Base-by-base conservation (phyloP, 2,113 vertebrate genomes). In the Gambusia affinis region DNA sequence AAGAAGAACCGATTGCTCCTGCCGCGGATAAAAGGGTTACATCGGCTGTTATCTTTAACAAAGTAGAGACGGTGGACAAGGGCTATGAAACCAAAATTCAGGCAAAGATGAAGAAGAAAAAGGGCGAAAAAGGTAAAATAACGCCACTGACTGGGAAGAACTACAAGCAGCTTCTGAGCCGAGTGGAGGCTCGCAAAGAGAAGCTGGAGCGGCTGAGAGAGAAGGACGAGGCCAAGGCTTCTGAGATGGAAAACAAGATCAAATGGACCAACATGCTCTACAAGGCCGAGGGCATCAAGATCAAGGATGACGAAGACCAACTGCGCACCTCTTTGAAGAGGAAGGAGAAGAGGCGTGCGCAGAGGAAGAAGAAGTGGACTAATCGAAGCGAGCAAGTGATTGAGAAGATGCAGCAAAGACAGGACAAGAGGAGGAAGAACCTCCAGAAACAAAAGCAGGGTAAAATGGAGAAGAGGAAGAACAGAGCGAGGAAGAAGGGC, bases 241-340 rank as follows among this genome's bases (percentile, higher is more conserved):
- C 30, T 1, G 94, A 95, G 71, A 72, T 96, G 51, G 96, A 98
- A 90, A 80, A 92, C 60, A 97, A 95, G 90, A 96, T 97, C 68
- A 94, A 90, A 54, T 99, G 97, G 98, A 98, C 97, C 54, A 96
- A 96, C 17, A 74, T 93, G 65, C 95, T 99, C 5, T 98, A 99
- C 44, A 98, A 96, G 81, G 97, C 97, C 0, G 97, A 99, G 82
- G 97, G 98, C 0, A 81, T 99, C 79, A 95, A 95, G 81, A 95
- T 99, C 73, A 97, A 95, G 0, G 97, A 98, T 0, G 60, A 98
- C 0, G 96, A 97, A 85, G 91, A 78, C 22, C 94, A 95, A 60
- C 94, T 99, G 83, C 95, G 94, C 1, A 87, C 91, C 1, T 95
- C 97, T 1, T 86, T 99, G 85, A 96, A 94, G 86, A 95, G 88